A percentile compares a stretch with the other conserved stretches of the same genome.
Conservation (phyloP, 2,797 vertebrate species). For the Neomorphus geoffroyi region DNA sequence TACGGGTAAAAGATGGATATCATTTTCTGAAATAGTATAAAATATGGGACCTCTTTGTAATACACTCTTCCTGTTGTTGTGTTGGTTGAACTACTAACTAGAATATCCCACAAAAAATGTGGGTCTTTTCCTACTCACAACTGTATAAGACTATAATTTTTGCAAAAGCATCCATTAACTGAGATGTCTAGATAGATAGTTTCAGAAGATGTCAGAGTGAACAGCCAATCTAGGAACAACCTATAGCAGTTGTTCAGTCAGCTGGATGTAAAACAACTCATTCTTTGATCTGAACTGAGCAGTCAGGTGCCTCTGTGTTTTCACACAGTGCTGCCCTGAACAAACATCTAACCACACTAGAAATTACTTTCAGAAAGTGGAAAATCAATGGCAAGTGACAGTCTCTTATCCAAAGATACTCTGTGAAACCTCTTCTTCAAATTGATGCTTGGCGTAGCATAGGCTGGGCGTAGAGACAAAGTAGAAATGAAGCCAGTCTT, state of each 20-base stretch:
- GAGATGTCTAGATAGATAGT: background rate
- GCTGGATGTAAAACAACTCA: background rate
- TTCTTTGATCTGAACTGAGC: background rate
- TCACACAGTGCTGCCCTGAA: background rate
- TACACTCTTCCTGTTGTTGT: background rate
- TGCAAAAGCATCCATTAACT: background rate
- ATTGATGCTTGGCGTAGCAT: background rate
- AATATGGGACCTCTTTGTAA: background rate
- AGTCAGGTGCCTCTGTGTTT: background rate
- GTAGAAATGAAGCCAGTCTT: background rate
- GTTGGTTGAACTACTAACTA: background rate
- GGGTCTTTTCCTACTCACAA: background rate
- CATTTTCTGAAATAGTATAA: background rate
- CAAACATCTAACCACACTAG: background rate
- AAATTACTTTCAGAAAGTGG: background rate
- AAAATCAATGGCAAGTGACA: background rate
- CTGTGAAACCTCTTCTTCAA: background rate
- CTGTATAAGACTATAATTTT: background rate
- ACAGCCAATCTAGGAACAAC: background rate
- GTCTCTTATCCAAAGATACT: background rate
- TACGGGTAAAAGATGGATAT: background rate
- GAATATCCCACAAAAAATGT: background rate
- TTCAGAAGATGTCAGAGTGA: background rate
- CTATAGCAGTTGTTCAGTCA: background rate
- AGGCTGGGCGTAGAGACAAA: background rate